These are phyloP conservation scores for Lagopus leucura DNA, from an alignment of 2,113 vertebrate genomes.

Conservation along the genomic window DNA sequence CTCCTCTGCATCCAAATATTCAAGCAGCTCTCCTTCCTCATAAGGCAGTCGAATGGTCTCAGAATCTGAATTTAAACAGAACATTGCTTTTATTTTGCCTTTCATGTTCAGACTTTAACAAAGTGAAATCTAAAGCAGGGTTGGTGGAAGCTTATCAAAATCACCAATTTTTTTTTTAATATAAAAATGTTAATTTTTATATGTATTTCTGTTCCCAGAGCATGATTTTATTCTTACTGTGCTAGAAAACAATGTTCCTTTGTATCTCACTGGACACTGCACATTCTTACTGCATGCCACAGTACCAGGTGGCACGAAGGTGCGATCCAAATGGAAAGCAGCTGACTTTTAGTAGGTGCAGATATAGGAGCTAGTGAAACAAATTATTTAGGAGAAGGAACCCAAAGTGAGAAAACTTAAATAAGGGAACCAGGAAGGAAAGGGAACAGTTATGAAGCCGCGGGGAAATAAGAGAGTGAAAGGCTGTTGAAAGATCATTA, in stretches of 20 bases:
- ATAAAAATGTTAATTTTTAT: neutral
- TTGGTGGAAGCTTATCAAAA: neutral
- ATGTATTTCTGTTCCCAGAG: neutral
- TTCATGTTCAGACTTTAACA: neutral
- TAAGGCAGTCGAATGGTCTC: constrained; percentile 98
- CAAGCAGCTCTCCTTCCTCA: constrained; percentile 95
- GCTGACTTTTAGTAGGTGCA: neutral
- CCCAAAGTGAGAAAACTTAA: neutral
- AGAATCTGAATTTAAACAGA: constrained; percentile 85
- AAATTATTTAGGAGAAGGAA: neutral
- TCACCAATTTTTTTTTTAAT: neutral
- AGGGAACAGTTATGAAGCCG: neutral
- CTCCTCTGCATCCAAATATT: constrained; percentile 97
- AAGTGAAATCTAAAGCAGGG: neutral
- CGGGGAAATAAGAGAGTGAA: neutral
- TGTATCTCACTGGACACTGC: neutral
- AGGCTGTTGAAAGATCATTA: neutral
- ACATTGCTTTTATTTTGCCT: neutral
- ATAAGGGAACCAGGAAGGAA: neutral
- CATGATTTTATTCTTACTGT: neutral
- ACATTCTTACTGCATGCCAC: rapidly evolving
- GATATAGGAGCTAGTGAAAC: neutral
- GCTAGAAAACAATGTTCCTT: neutral
- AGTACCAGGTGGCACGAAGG: neutral
- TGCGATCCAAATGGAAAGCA: neutral